Percentiles rank a stretch among this genome's conserved stretches.
Evolutionary conservation across 2,888 invertebrate genomes (phyloP).

Genomic region (Caenorhabditis imperialis): DNA sequence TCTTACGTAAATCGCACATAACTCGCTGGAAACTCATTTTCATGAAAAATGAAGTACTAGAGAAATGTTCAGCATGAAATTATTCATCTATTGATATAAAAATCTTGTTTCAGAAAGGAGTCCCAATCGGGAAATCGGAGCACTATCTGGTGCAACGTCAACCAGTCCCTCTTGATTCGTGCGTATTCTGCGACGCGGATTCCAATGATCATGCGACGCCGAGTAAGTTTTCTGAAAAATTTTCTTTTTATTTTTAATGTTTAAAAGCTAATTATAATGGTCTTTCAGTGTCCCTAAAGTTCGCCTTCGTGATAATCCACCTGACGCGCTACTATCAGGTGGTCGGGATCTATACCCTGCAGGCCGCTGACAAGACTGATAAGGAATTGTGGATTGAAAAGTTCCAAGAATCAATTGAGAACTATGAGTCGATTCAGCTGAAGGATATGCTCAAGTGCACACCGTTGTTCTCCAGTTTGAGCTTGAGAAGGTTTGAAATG

Average conservation of each 20-base stretch:
- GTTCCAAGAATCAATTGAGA: conserved; percentile 79
- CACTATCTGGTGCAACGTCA: conserved; percentile 80
- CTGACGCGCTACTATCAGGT: conserved; percentile 81
- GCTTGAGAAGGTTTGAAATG: conserved; percentile 70
- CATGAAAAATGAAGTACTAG: no score
- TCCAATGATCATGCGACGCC: conserved; percentile 73
- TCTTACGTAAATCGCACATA: no score
- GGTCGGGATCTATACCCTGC: conserved; percentile 80
- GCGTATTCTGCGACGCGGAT: conserved; percentile 80
- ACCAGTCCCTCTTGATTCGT: conserved; percentile 80
- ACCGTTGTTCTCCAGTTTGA: conserved; percentile 74
- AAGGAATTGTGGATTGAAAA: conserved; percentile 79
- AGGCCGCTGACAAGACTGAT: conserved; percentile 79
- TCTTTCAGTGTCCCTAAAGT: conserved; percentile 72
- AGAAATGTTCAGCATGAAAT: background rate
- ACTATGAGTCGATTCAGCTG: conserved; percentile 78
- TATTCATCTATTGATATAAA: no score
- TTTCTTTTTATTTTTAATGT: background rate
- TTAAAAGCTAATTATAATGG: background rate
- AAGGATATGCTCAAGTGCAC: conserved; percentile 78
- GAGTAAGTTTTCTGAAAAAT: conserved; percentile 39
- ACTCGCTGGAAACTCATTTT: no score
- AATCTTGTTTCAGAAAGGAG: conserved; percentile 63
- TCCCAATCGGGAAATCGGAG: conserved; percentile 72
- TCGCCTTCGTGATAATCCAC: conserved; percentile 81